Evolutionary conservation across 2,797 vertebrate genomes (phyloP).

Genomic region (Lepidocolaptes lacrymiger): DNA sequence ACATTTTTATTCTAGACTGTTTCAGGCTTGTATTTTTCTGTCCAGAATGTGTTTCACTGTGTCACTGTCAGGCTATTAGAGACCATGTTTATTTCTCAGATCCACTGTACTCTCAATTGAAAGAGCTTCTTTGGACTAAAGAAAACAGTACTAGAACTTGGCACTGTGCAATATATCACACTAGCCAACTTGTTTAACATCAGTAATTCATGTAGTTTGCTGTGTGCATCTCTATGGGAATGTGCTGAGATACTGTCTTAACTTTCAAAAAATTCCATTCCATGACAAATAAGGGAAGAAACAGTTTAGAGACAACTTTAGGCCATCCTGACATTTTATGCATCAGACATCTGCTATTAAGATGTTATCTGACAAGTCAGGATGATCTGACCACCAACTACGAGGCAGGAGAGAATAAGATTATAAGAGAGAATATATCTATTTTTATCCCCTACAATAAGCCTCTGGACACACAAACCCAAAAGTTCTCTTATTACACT

Average conservation of each 20-base stretch:
- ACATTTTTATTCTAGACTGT: not conserved
- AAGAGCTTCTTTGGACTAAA: not conserved
- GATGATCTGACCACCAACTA: conserved; percentile 5
- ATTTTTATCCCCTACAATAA: not conserved
- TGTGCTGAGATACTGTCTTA: not conserved
- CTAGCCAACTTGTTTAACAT: not conserved
- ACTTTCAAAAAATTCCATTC: not conserved
- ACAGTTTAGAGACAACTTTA: not conserved
- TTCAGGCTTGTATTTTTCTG: not conserved
- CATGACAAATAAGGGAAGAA: conserved; percentile 3
- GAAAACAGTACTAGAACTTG: not conserved
- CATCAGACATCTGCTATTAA: not conserved
- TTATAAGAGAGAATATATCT: not conserved
- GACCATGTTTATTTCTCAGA: not conserved
- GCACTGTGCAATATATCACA: not conserved
- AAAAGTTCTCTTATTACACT: not conserved
- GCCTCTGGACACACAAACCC: not conserved
- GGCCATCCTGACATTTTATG: not conserved
- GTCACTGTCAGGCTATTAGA: not conserved
- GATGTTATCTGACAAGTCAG: not conserved
- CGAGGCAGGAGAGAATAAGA: not conserved
- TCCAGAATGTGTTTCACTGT: not conserved
- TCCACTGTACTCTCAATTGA: not conserved
- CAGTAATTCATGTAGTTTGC: not conserved
- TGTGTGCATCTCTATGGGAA: not conserved